Evolutionary conservation across 2,113 vertebrate genomes (phyloP).

Genomic region (Gila orcuttii): DNA sequence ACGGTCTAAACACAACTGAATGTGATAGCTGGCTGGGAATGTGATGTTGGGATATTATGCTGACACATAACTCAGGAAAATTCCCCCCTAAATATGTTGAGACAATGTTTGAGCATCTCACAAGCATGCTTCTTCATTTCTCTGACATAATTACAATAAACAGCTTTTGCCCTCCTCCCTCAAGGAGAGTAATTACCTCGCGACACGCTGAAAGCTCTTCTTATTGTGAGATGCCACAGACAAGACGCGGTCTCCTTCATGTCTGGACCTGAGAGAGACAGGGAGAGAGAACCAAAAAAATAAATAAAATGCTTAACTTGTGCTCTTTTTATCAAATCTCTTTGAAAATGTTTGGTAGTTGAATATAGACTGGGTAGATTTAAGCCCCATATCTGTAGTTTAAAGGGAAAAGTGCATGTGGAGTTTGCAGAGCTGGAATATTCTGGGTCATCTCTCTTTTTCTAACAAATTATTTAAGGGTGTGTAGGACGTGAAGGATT

Average conservation of each 20-base stretch:
- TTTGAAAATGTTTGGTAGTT: background rate
- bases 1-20: conserved; percentile 17
- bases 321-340: background rate
- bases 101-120: conserved; percentile 28
- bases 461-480: background rate
- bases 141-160: conserved; percentile 45
- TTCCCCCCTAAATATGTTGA: conserved; percentile 17
- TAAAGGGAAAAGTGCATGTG: background rate
- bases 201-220: conserved; percentile 35
- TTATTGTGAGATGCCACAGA: conserved; percentile 31
- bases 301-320: conserved; percentile 41
- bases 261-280: conserved; percentile 65
- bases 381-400: background rate
- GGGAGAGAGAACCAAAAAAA: conserved; percentile 60
- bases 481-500: conserved; percentile 2
- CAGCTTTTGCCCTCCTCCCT: conserved; percentile 13
- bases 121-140: conserved; percentile 31
- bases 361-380: background rate
- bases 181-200: conserved; percentile 32
- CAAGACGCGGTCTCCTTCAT: conserved; percentile 57
- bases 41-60: conserved; percentile 7
- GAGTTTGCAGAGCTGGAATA: background rate
- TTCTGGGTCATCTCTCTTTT: background rate
- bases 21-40: conserved; percentile 22
- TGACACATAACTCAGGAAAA: background rate